A percentile compares a stretch with the other conserved stretches of the same genome.
Conservation (phyloP, 2,113 vertebrate genomes). For the Phylloscopus trochiloides region DNA sequence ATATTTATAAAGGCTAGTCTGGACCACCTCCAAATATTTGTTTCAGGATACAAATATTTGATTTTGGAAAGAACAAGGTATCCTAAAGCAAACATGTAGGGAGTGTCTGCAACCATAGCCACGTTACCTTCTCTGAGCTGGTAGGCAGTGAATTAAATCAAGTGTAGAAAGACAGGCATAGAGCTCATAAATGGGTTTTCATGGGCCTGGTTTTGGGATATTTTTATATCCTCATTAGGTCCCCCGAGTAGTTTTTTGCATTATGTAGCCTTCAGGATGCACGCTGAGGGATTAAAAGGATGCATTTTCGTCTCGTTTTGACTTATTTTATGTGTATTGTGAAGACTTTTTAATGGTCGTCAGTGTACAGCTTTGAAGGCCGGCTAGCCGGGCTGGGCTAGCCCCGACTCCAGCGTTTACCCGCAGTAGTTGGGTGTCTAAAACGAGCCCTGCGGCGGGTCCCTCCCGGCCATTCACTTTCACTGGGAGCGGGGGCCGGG, state of each 20-base stretch:
- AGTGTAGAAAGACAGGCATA: neutral
- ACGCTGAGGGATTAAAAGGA: neutral
- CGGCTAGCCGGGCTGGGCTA: neutral
- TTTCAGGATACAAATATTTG: constrained; percentile 60
- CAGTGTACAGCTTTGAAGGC: neutral
- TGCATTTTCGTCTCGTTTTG: neutral
- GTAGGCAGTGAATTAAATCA: neutral
- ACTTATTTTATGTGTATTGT: neutral
- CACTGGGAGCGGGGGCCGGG: neutral
- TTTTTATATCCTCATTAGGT: neutral
- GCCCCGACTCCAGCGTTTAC: neutral
- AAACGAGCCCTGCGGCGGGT: neutral
- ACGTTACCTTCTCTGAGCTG: neutral
- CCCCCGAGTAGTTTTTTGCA: neutral
- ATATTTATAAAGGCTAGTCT: neutral
- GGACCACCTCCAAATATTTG: constrained; percentile 37
- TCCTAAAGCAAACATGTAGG: constrained; percentile 27
- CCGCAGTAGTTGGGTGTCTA: neutral
- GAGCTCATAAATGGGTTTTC: neutral
- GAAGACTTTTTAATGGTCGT: neutral
- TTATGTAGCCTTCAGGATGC: neutral
- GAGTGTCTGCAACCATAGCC: neutral
- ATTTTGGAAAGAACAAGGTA: constrained; percentile 45
- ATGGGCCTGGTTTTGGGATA: neutral
- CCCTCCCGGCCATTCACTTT: neutral